Evolutionary conservation across 2,797 vertebrate species (phyloP).

Genomic region (Acomys russatus): DNA sequence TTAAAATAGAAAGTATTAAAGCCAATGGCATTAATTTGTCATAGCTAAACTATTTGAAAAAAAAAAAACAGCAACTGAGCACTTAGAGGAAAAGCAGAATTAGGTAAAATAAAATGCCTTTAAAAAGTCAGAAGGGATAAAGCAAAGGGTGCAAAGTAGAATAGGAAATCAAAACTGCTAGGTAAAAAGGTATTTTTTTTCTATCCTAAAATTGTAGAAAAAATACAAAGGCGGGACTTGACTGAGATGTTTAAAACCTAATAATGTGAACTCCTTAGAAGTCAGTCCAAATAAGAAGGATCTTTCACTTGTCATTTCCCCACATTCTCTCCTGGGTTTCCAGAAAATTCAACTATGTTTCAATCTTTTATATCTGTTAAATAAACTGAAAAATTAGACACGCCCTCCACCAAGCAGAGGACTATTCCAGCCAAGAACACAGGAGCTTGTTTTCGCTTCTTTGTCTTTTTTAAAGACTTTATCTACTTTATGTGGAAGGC

Average conservation of each 20-base stretch:
- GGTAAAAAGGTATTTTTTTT: not conserved
- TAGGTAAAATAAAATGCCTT: not conserved
- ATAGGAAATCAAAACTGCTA: not conserved
- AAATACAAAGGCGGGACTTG: constrained; percentile 17
- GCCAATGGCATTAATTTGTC: not conserved
- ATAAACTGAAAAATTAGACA: constrained; percentile 42
- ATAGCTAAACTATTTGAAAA: not conserved
- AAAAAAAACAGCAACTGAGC: constrained; percentile 26
- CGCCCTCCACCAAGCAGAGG: not conserved
- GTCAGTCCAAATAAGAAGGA: constrained; percentile 1
- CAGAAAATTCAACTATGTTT: not conserved
- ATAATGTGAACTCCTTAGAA: not conserved
- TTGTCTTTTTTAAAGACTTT: not conserved
- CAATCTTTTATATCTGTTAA: constrained; percentile 33
- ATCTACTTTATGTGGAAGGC: not conserved
- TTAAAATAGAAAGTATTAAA: not conserved
- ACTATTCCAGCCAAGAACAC: not conserved
- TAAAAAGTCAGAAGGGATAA: constrained; percentile 18
- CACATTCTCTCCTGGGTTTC: constrained; percentile 31
- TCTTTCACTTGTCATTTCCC: not conserved
- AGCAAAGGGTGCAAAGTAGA: constrained; percentile 36
- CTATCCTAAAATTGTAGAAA: not conserved
- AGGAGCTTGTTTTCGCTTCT: too few relatives aligned
- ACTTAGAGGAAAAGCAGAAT: constrained; percentile 20
- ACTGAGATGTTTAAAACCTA: not conserved